Base-by-base conservation (phyloP, 2,113 vertebrate species). In the Pyrgilauda ruficollis region DNA sequence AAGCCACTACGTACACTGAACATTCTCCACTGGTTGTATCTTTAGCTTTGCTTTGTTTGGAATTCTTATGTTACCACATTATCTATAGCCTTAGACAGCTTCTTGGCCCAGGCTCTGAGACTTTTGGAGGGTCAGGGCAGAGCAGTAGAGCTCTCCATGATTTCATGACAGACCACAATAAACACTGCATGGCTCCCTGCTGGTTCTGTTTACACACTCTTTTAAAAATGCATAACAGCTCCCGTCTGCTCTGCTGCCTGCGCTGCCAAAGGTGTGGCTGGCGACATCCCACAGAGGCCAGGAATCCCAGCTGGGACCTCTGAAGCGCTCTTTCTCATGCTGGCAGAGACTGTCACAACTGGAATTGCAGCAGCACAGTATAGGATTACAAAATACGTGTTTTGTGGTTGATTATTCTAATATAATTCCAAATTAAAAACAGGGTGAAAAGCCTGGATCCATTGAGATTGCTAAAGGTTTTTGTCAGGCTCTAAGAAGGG, bases 91-190 rank as follows among this genome's bases (percentile, higher is more conserved):
- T 86, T 59, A 76, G 89, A 91, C 89, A 96, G 92, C 35, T 97
- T 95, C 87, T 95, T 97, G 95, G 96, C 94, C 39, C 78, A 31
- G 15, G 43, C 82, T 91, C 93, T 91, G 69, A 94, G 84, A 73
- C n/a, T 91, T 91, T 85, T 80, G 63, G 50, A 56, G 66, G 41
- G 78, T 77, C 81, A 83, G 59, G 35, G 61, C 50, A 77, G 74
- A 85, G 87, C 59, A 91, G 81, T 55, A 74, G 70, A 93, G 63
- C 67, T 94, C 70, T 91, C 93, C 46, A 83, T 47, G 82, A 41
- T 84, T 93, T 96, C 93, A 93, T 93, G 94, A 96, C 93, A 96
- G 89, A 83, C 93, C 95, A 97, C 94, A 94, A 86, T 87, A 91
- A 85, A 30, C 82, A 50, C 63, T 49, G 75, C 46, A 30, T 2